Percentiles rank a stretch among this genome's conserved stretches.
These are phyloP conservation scores for Guaruba guarouba DNA, from an alignment of 2,113 vertebrate species.

Conservation along the genomic window DNA sequence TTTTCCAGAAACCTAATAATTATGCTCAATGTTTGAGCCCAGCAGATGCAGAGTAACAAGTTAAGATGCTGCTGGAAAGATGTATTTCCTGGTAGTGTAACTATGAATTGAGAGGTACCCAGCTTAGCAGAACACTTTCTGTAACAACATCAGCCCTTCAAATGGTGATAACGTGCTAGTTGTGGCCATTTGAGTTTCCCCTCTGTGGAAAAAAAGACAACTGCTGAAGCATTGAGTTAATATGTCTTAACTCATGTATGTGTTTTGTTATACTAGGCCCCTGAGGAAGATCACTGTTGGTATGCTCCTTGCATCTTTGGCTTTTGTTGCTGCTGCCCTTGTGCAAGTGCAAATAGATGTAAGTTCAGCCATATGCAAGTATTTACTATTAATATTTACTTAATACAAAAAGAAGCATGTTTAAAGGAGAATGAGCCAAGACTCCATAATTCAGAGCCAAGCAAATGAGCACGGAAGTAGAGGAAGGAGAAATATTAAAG, in stretches of 20 bases:
- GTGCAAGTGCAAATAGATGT: slow-evolving; percentile 91
- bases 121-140: not conserved
- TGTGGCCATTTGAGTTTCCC: not conserved
- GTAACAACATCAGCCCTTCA: not conserved
- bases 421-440: not conserved
- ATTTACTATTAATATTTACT: not conserved
- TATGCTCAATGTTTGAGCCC: not conserved
- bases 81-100: not conserved
- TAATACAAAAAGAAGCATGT: not conserved
- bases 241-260: not conserved
- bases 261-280: slow-evolving; percentile 72
- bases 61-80: not conserved
- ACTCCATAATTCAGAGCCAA: not conserved
- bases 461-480: not conserved
- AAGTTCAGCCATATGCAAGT: slow-evolving; percentile 65
- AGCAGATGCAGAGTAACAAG: not conserved
- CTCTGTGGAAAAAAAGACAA: not conserved
- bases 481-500: not conserved
- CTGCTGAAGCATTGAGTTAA: not conserved
- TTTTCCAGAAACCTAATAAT: not conserved
- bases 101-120: not conserved
- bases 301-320: slow-evolving; percentile 89
- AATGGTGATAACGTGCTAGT: not conserved
- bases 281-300: slow-evolving; percentile 92
- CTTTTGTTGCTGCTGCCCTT: slow-evolving; percentile 88